A percentile compares a stretch with the other conserved stretches of the same genome.
phyloP scores from a whole-genome alignment of 2,797 vertebrate genomes.

The Dallia pectoralis region DNA sequence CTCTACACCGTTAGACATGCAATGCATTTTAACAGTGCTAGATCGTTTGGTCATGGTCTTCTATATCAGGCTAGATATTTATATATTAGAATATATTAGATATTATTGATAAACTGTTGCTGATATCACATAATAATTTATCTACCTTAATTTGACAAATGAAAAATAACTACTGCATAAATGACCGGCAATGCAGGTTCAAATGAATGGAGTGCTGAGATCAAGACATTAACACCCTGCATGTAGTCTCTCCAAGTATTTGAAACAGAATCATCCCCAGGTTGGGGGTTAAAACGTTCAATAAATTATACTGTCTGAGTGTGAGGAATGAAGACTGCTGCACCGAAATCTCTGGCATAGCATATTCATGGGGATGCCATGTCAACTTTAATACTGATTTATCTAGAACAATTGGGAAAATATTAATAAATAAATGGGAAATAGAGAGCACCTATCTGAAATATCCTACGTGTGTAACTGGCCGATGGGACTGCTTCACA shows the following conservation, averaged over 20 bases:
- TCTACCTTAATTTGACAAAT: no score
- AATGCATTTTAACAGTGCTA: conserved; percentile 3
- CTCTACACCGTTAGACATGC: no score
- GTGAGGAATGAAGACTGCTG: neutral
- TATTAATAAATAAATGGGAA: neutral
- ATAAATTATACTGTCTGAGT: neutral
- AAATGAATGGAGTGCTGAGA: neutral
- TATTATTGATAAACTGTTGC: no score
- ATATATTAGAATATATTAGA: no score
- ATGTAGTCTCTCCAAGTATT: neutral
- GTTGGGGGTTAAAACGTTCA: neutral
- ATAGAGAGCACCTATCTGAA: neutral
- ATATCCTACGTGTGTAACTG: no score
- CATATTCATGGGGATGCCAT: neutral
- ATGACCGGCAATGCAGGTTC: no score
- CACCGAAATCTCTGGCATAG: neutral
- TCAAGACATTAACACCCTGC: neutral
- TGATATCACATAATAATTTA: no score
- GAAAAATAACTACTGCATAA: no score
- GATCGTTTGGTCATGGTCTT: conserved; percentile 1
- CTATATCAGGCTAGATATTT: conserved; percentile 5
- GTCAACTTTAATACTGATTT: neutral
- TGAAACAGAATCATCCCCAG: neutral
- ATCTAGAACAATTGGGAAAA: conserved; percentile 6
- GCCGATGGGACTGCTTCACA: neutral